These are phyloP conservation scores for Lacerta viridis DNA, from an alignment of 2,797 vertebrate genomes.

Conservation along the genomic window DNA sequence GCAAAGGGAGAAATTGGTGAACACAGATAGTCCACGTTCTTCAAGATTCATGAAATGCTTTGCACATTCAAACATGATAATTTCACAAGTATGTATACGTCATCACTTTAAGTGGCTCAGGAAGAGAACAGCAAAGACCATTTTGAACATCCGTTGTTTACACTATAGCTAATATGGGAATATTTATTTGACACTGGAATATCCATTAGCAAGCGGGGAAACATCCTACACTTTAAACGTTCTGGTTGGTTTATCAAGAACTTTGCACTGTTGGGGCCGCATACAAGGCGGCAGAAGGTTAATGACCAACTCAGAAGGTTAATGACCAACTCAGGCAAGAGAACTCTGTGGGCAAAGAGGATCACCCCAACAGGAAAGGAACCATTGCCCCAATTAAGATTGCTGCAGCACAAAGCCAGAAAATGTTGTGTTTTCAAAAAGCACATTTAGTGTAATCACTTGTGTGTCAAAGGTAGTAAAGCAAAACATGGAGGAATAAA, in stretches of 20 bases:
- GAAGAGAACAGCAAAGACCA: conserved; percentile 20
- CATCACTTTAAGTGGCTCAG: not conserved
- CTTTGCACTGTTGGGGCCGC: conserved; percentile 52
- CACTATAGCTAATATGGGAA: conserved; percentile 13
- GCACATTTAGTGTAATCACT: not conserved
- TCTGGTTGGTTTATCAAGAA: conserved; percentile 33
- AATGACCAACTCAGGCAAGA: conserved; percentile 4
- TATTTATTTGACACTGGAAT: not conserved
- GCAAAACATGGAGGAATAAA: not conserved
- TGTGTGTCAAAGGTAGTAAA: not conserved
- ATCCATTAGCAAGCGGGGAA: conserved; percentile 5
- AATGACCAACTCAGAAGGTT: not conserved
- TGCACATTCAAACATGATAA: not conserved
- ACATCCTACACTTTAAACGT: conserved; percentile 33
- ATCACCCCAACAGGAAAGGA: conserved; percentile 1
- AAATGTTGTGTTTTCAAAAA: not conserved
- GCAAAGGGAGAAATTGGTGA: not conserved
- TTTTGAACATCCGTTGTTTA: no score
- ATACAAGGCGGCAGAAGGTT: not conserved
- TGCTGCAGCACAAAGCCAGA: not conserved
- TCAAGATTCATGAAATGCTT: not conserved
- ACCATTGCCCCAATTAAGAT: not conserved
- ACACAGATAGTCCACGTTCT: not conserved
- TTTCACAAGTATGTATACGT: not conserved
- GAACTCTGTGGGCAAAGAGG: not conserved